Base-by-base conservation (phyloP, 2,888 invertebrate species). In the Meta bourneti region DNA sequence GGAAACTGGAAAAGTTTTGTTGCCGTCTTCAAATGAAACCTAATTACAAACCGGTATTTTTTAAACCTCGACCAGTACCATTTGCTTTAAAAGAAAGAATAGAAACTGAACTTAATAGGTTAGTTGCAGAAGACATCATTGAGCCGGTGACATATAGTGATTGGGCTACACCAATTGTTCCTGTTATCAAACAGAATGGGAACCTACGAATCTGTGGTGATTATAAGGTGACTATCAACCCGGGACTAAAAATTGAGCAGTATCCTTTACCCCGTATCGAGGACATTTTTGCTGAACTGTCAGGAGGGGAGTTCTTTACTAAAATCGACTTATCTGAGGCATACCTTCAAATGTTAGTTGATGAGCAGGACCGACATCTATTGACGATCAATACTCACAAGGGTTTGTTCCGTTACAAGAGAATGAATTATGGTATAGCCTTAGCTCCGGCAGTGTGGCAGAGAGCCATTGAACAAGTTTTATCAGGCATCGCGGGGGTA, bases 261-360 rank as follows among this genome's bases (percentile, higher is more conserved):
- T 93, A 94, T 72, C 94, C 93, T 11, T 75, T 94, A 7, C 93
- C 94, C 4, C 82, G 92, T 19, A 93, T 93, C 13, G 94, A 93
- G 48, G 94, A 94, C 75, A 70, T 94, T 16, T 93, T 93, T 74
- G 79, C 89, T 54, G 83, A 84, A 72, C 75, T 94, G 51, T 69
- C 92, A 84, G 94, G 94, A 70, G 94, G 94, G 19, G 93, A 92
- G 69, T 88, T 93, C 54, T 95, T 95, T 93, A 93, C 94, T 6
- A 94, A 94, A 92, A 93, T 95, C 9, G 95, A 95, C 93, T 93
- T 94, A 34, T 89, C 93, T 0, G 93, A 94, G 74, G 94, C 94
- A 0, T 95, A 94, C 93, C 94, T 94, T 90, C 95, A 95, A 93
- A 93, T 95, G 8, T 93, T 93, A 71, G 86, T 95, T 6, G 94